These are phyloP conservation scores for Macroteleia sp. DNA, from an alignment of 2,888 invertebrate genomes.

Conservation along the genomic window DNA sequence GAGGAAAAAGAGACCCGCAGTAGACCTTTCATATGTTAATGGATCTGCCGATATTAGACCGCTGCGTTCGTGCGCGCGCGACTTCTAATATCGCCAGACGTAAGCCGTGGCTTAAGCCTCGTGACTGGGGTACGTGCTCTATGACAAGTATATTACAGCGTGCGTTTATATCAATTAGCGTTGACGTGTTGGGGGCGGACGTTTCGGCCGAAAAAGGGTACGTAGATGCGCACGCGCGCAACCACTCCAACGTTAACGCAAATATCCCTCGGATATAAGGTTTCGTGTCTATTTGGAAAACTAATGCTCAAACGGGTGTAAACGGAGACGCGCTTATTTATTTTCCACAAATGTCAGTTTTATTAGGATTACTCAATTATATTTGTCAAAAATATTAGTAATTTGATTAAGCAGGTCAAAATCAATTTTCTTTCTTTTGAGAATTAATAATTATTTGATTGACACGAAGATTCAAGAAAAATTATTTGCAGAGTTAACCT, in stretches of 20 bases:
- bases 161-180: slow-evolving; percentile 84
- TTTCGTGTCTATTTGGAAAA: slow-evolving; percentile 42
- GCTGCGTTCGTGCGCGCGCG: slow-evolving; percentile 49
- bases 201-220: slow-evolving; percentile 72
- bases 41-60: slow-evolving; percentile 76
- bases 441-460: no score
- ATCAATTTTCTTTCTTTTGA: no score
- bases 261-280: slow-evolving; percentile 41
- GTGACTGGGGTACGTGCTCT: slow-evolving; percentile 68
- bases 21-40: slow-evolving; percentile 65
- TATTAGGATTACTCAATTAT: slow-evolving; percentile 9
- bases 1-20: not conserved
- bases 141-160: slow-evolving; percentile 84
- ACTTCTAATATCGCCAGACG: slow-evolving; percentile 67
- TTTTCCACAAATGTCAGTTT: slow-evolving; percentile 26
- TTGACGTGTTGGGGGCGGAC: slow-evolving; percentile 81
- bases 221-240: slow-evolving; percentile 30
- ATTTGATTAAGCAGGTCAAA: no score
- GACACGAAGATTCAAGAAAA: no score
- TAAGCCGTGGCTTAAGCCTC: slow-evolving; percentile 56
- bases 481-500: no score
- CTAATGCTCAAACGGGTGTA: no score
- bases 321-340: slow-evolving; percentile 20
- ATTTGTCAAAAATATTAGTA: not conserved
- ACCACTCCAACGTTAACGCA: slow-evolving; percentile 19